These are phyloP conservation scores for Ctena decussata DNA, from an alignment of 2,888 invertebrate species.

Conservation along the genomic window DNA sequence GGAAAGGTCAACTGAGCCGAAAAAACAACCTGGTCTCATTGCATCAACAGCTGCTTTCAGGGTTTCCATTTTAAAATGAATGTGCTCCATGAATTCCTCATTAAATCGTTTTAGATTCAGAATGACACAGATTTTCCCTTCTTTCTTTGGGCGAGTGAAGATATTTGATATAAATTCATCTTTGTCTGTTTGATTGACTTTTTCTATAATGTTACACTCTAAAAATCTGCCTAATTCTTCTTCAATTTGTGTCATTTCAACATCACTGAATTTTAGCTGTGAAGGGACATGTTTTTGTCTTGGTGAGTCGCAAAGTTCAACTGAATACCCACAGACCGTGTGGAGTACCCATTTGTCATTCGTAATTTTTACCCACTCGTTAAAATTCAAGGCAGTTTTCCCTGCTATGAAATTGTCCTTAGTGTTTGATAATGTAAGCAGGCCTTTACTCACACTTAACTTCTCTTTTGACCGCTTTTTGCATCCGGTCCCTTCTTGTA, in stretches of 20 bases:
- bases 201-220: neutral
- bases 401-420: constrained; percentile 8
- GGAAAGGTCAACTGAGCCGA: constrained; percentile 18
- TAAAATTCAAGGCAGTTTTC: neutral
- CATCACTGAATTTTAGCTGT: neutral
- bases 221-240: neutral
- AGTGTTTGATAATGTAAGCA: neutral
- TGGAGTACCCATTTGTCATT: constrained; percentile 11
- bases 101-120: constrained; percentile 21
- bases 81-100: constrained; percentile 1
- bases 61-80: constrained; percentile 39
- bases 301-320: neutral
- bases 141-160: constrained; percentile 24
- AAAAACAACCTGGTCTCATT: constrained; percentile 22
- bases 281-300: neutral
- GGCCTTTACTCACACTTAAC: neutral
- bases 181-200: neutral
- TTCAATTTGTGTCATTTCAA: neutral
- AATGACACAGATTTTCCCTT: constrained; percentile 16
- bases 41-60: constrained; percentile 8
- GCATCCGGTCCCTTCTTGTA: no score
- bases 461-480: no score
- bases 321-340: constrained; percentile 13
- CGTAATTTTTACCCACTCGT: neutral
- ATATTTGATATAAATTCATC: constrained; percentile 41